Evolutionary conservation across 2,113 vertebrate genomes (phyloP).

Genomic region (Sinocyclocheilus maitianheensis): DNA sequence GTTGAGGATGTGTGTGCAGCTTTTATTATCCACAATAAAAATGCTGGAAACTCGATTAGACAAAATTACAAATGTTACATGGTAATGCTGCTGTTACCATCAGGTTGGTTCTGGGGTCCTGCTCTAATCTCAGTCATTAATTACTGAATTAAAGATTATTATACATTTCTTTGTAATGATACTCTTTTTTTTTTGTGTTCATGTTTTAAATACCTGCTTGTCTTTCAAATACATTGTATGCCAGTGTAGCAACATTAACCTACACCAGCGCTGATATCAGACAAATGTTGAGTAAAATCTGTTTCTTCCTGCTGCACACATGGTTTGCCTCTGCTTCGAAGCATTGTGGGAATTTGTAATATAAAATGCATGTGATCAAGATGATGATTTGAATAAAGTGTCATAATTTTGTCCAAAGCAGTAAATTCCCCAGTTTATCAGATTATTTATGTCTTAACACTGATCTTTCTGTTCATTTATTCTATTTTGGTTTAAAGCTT

Average conservation of each 20-base stretch:
- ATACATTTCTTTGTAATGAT: background rate
- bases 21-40: slow-evolving; percentile 5
- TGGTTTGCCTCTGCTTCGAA: background rate
- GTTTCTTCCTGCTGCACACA: background rate
- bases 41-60: background rate
- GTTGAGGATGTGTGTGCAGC: background rate
- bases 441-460: background rate
- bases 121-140: background rate
- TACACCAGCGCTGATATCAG: background rate
- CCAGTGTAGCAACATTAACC: background rate
- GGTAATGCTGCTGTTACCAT: background rate
- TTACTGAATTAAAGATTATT: background rate
- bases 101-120: background rate
- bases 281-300: background rate
- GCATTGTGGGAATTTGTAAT: background rate
- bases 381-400: background rate
- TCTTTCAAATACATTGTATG: background rate
- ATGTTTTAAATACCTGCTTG: slow-evolving; percentile 28
- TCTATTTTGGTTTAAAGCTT: background rate
- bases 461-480: background rate
- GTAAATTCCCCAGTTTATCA: background rate
- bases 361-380: slow-evolving; percentile 7
- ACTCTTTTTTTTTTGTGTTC: background rate
- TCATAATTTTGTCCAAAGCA: background rate
- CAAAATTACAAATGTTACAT: background rate